A percentile compares a stretch with the other conserved stretches of the same genome.
Evolutionary conservation across 2,888 invertebrate species (phyloP).

Genomic region (Hemicrepidius hirtus): DNA sequence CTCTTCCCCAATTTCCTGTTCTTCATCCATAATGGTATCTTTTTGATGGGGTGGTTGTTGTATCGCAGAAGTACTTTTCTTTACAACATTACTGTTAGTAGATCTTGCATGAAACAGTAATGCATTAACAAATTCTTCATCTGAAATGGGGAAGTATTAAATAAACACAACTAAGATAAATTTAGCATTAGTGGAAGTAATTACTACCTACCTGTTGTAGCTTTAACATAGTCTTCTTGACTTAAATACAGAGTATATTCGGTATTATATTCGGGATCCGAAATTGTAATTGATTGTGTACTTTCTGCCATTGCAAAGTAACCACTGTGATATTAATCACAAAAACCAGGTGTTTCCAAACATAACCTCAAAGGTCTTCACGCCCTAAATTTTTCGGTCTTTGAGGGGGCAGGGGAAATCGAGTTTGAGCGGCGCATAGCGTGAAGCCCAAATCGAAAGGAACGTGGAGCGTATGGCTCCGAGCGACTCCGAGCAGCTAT

Average conservation of each 20-base stretch:
- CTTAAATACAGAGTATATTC: too few relatives aligned
- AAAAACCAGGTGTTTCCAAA: too few relatives aligned
- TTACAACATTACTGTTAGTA: background rate
- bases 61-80: too few relatives aligned
- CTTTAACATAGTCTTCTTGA: background rate
- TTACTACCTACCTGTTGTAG: constrained; percentile 1
- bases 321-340: too few relatives aligned
- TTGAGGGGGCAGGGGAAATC: too few relatives aligned
- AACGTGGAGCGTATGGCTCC: too few relatives aligned
- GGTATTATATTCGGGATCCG: background rate
- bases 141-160: background rate
- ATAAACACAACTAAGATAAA: background rate
- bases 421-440: too few relatives aligned
- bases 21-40: background rate
- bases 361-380: too few relatives aligned
- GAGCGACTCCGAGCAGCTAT: too few relatives aligned
- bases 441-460: too few relatives aligned
- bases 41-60: background rate
- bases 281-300: background rate
- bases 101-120: background rate
- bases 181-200: background rate
- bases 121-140: background rate
- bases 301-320: background rate
- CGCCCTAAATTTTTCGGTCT: too few relatives aligned
- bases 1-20: background rate